A percentile compares a stretch with the other conserved stretches of the same genome.
Conservation (phyloP, 2,888 invertebrate species). For the Pachliopta kotzebuea region DNA sequence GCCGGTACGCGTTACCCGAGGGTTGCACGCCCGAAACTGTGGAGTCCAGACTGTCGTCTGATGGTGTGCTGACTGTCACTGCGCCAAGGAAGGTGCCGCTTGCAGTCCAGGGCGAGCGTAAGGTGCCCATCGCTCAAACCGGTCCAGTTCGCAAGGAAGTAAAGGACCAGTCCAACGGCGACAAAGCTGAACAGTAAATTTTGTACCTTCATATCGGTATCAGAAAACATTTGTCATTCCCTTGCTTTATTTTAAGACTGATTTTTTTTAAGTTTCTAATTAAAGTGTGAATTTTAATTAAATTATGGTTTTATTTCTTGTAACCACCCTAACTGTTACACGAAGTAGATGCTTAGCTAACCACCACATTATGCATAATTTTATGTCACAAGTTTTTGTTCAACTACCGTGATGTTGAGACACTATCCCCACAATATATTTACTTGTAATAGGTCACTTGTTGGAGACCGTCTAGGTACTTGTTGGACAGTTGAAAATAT, state of each 20-base stretch:
- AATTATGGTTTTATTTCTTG: background rate
- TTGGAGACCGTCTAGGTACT: too few species aligned
- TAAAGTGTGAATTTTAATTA: slow-evolving; percentile 16
- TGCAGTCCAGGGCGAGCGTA: slow-evolving; percentile 68
- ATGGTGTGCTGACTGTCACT: slow-evolving; percentile 86
- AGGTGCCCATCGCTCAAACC: slow-evolving; percentile 82
- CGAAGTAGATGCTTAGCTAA: too few species aligned
- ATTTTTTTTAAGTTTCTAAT: slow-evolving; percentile 34
- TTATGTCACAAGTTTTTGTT: too few species aligned
- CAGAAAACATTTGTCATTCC: slow-evolving; percentile 31
- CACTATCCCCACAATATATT: too few species aligned
- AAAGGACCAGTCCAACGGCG: slow-evolving; percentile 72
- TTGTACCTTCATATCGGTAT: slow-evolving; percentile 4
- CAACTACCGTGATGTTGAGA: too few species aligned
- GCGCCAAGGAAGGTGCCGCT: slow-evolving; percentile 76
- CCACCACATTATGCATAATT: too few species aligned
- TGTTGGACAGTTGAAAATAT: too few species aligned
- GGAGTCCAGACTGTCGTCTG: slow-evolving; percentile 86
- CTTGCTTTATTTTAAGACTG: slow-evolving; percentile 36
- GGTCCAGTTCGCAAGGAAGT: slow-evolving; percentile 80
- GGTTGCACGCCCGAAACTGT: slow-evolving; percentile 85
- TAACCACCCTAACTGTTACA: too few species aligned
- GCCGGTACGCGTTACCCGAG: slow-evolving; percentile 88
- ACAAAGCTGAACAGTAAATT: slow-evolving; percentile 43
- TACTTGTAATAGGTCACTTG: too few species aligned